Percentiles rank a stretch among this genome's conserved stretches.
Conservation (phyloP, 2,113 vertebrate genomes). For the Sigmodon hispidus region DNA sequence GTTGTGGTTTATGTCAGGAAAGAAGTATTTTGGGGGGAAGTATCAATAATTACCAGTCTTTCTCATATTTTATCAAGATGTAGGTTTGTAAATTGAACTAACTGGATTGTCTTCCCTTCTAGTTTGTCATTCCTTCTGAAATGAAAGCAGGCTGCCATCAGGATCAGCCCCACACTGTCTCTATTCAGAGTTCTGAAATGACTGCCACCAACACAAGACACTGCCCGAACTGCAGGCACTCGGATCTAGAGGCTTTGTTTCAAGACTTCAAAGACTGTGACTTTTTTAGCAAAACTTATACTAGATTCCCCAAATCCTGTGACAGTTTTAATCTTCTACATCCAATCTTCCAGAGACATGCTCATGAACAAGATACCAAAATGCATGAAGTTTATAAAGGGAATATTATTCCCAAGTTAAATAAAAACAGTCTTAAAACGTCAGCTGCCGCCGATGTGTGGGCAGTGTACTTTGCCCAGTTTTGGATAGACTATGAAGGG, state of each 20-base stretch:
- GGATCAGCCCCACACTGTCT: constrained; percentile 93
- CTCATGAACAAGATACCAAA: constrained; percentile 96
- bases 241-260: constrained; percentile 94
- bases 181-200: constrained; percentile 98
- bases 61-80: constrained; percentile 1
- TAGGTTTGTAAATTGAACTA: constrained; percentile 61
- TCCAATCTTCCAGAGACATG: constrained; percentile 95
- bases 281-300: constrained; percentile 92
- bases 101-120: constrained; percentile 66
- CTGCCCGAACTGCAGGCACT: constrained; percentile 93
- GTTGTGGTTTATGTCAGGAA: constrained; percentile 55
- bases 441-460: constrained; percentile 95
- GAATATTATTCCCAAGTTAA: constrained; percentile 89
- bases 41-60: constrained; percentile 36
- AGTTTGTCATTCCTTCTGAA: constrained; percentile 95
- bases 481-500: constrained; percentile 98
- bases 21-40: constrained; percentile 31
- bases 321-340: constrained; percentile 92
- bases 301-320: constrained; percentile 87
- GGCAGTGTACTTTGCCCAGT: constrained; percentile 96
- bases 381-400: constrained; percentile 96
- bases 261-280: constrained; percentile 94
- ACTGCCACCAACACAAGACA: constrained; percentile 96
- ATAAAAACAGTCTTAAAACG: constrained; percentile 90
- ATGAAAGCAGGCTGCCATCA: constrained; percentile 89